Evolutionary conservation across 2,888 invertebrate species (phyloP).

Genomic region (Trichacis sp.): DNA sequence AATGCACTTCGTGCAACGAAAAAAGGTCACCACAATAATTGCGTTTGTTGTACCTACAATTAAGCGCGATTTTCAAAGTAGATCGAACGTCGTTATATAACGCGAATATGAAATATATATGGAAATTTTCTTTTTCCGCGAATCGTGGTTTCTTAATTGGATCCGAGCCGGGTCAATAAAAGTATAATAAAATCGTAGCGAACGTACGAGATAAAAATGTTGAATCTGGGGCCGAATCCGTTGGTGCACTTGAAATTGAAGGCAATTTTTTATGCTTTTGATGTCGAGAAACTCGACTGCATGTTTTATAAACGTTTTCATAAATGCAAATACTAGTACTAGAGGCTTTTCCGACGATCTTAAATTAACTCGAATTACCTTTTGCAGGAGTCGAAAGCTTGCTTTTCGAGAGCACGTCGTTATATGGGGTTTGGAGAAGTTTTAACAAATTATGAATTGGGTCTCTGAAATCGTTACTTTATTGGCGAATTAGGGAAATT

Average conservation of each 20-base stretch:
- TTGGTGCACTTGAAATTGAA: no score
- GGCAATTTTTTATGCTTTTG: not conserved
- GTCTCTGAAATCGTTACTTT: no score
- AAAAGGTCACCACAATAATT: not conserved
- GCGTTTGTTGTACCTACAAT: not conserved
- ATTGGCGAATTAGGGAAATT: no score
- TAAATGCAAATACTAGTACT: conserved; percentile 23
- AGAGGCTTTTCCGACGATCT: conserved; percentile 18
- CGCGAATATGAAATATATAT: no score
- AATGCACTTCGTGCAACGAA: not conserved
- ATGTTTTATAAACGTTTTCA: conserved; percentile 13
- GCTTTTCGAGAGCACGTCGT: conserved; percentile 29
- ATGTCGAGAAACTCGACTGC: not conserved
- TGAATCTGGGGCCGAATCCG: not conserved
- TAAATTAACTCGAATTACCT: conserved; percentile 31
- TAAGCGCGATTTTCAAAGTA: no score
- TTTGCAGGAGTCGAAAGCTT: conserved; percentile 5
- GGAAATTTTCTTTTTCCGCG: no score
- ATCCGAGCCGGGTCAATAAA: no score
- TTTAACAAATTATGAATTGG: no score
- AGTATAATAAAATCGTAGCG: no score
- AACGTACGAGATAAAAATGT: not conserved
- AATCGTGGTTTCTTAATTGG: no score
- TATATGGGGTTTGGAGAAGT: conserved; percentile 10
- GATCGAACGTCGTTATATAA: no score